Percentiles rank a stretch among this genome's conserved stretches.
Conservation (phyloP, 2,113 vertebrate species). For the Rhea pennata region DNA sequence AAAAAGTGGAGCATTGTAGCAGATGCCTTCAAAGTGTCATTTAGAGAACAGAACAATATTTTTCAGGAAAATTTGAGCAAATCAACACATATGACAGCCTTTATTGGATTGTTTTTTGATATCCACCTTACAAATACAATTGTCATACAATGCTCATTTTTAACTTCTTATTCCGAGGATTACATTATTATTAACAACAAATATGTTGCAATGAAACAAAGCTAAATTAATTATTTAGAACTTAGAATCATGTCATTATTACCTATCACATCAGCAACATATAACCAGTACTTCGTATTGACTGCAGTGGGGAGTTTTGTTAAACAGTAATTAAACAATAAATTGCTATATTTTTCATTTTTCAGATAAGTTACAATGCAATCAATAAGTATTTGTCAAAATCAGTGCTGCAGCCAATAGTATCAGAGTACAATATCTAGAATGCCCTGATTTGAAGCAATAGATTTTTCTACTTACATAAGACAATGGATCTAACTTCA, state of each 20-base stretch:
- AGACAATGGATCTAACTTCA: background rate
- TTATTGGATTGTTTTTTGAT: background rate
- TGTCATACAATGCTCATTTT: background rate
- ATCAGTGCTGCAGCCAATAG: background rate
- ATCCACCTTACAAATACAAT: background rate
- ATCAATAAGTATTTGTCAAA: background rate
- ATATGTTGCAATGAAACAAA: background rate
- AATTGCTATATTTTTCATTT: background rate
- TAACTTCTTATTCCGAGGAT: background rate
- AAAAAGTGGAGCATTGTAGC: slow-evolving; percentile 42
- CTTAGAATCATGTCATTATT: background rate
- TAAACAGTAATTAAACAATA: background rate
- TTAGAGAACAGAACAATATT: background rate
- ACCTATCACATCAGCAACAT: background rate
- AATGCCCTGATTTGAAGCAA: background rate
- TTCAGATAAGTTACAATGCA: background rate
- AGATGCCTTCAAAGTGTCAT: background rate
- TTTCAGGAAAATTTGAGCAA: background rate
- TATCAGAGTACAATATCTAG: background rate
- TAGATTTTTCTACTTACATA: background rate
- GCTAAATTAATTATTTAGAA: background rate
- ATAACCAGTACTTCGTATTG: background rate
- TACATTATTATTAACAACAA: background rate
- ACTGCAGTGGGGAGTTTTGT: background rate
- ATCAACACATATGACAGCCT: background rate